A percentile compares a stretch with the other conserved stretches of the same genome.
Evolutionary conservation across 2,113 vertebrate genomes (phyloP).

Genomic region (Burhinus bistriatus): DNA sequence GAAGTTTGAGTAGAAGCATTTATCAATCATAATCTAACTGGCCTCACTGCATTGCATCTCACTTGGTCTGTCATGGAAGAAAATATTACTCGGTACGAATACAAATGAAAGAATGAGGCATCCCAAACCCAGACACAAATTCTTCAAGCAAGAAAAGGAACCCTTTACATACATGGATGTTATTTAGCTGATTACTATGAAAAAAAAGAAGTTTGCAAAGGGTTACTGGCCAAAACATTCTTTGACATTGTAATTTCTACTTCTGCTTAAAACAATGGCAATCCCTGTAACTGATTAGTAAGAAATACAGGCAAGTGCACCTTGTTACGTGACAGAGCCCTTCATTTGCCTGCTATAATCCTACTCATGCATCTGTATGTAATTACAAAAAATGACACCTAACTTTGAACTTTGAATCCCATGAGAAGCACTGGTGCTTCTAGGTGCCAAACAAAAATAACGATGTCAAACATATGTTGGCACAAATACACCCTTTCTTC

Average conservation of each 20-base stretch:
- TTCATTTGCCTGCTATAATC: neutral
- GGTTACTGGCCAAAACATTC: neutral
- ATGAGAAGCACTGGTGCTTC: neutral
- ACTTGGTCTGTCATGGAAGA: neutral
- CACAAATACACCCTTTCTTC: constrained; percentile 21
- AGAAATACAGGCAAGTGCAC: constrained; percentile 10
- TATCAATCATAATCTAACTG: neutral
- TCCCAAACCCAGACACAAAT: neutral
- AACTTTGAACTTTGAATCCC: constrained; percentile 33
- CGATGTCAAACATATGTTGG: constrained; percentile 44
- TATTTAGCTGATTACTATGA: neutral
- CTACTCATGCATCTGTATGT: constrained; percentile 2
- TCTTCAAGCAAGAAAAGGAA: neutral
- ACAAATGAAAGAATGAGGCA: neutral
- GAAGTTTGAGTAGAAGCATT: neutral
- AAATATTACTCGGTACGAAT: neutral
- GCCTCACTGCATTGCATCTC: neutral
- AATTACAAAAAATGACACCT: constrained; percentile 35
- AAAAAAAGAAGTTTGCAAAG: neutral
- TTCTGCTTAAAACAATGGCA: neutral
- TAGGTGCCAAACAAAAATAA: constrained; percentile 47
- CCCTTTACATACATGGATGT: neutral
- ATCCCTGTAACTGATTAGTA: neutral
- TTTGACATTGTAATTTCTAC: neutral
- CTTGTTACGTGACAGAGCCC: neutral